A percentile compares a stretch with the other conserved stretches of the same genome.
These are phyloP conservation scores for Drosophila anomelani DNA, from an alignment of 2,888 invertebrate species.

Conservation along the genomic window DNA sequence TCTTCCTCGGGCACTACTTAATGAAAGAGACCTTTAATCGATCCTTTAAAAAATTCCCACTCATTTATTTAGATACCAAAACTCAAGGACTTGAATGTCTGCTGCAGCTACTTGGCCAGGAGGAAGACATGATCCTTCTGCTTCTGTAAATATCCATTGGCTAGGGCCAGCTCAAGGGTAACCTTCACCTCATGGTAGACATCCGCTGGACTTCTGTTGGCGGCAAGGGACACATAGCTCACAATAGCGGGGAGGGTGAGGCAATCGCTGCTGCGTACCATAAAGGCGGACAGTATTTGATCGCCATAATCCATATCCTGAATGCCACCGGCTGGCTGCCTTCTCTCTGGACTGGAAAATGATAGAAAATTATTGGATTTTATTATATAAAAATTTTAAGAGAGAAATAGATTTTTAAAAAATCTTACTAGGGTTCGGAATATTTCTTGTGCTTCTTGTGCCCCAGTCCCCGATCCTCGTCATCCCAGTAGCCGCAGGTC, in stretches of 20 bases:
- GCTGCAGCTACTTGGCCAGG: background rate
- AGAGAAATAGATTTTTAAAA: too few relatives aligned
- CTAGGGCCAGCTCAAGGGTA: background rate
- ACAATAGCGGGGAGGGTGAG: background rate
- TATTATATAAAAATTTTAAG: background rate
- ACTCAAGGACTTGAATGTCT: too few relatives aligned
- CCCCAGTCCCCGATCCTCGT: background rate
- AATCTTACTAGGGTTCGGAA: background rate
- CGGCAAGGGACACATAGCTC: background rate
- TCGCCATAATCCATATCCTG: background rate
- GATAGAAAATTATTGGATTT: background rate
- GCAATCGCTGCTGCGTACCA: background rate
- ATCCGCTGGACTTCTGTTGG: background rate
- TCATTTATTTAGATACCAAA: background rate
- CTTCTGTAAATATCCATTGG: background rate
- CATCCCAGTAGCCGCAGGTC: slow-evolving; percentile 14
- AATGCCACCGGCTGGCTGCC: background rate
- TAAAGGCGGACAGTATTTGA: slow-evolving; percentile 1
- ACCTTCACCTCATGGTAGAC: background rate
- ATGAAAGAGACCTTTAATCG: background rate
- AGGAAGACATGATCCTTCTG: background rate
- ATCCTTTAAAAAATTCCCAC: background rate
- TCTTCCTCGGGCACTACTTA: background rate
- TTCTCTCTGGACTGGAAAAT: background rate
- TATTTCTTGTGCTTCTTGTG: background rate